Evolutionary conservation across 2,888 invertebrate genomes (phyloP), one percentile per base, ranked within the genome.

Genomic region (Gortyna flavago): DNA sequence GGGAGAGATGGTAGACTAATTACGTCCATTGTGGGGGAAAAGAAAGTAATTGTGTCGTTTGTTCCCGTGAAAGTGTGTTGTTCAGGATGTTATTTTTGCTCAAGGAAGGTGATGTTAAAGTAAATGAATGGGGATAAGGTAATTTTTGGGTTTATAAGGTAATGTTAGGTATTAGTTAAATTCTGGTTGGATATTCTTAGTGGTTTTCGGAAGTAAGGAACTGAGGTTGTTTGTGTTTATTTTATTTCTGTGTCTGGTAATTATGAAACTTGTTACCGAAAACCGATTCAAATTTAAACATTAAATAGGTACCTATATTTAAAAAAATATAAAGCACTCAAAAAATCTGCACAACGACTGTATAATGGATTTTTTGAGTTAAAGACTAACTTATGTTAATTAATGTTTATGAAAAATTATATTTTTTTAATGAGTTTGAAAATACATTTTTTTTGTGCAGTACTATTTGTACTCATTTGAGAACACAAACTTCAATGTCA

Each of bases 11-110:
- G 64, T 62, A 71, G 54, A 65, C 85, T 83, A 83, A 83, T 83
- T 85, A 72, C 86, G 64, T 71, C 71, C 71, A 83, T 85, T 83
- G 83, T 77, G 86, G 71, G 62, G 57, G 51, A 48, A 79, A 80
- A 77, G 67, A 85, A 83, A 72, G 73, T 77, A 83, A 83, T 83
- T 83, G 85, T 85, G 73, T 82, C 86, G 77, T 85, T 85, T 71
- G 73, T 85, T 85, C 16, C 62, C 81, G 41, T 83, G 66, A 70
- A 81, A 82, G 85, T 80, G 84, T 73, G 72, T 85, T 70, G 66
- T 73, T 70, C 41, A 67, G 69, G 57, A 66, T 81, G 80, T 66
- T 81, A 79, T 68, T 81, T 79, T 64, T 72, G 16, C 9, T n/a
- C 32, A 67, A 66, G 59, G 25, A 84, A 72, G 81, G 68, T 72